Conservation (phyloP, 2,888 invertebrate species). For the Latrodectus hesperus region DNA sequence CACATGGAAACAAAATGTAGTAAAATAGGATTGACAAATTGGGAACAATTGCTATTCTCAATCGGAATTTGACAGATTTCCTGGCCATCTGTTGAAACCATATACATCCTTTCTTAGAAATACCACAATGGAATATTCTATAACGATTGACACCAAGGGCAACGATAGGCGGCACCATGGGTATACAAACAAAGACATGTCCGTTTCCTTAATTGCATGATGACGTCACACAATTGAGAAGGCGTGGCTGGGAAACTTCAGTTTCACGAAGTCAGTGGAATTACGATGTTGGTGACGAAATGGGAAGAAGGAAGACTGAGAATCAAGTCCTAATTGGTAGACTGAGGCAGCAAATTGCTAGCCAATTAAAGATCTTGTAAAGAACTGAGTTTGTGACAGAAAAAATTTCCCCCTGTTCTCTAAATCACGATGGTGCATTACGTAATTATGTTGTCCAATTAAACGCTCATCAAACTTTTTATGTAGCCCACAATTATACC, state of each 20-base stretch:
- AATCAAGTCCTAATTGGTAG: constrained; percentile 53
- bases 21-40: too few species aligned
- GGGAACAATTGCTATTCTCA: too few species aligned
- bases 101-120: too few species aligned
- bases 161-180: neutral
- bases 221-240: constrained; percentile 2
- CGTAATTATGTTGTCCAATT: constrained; percentile 64
- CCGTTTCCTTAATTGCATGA: neutral
- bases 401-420: neutral
- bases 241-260: neutral
- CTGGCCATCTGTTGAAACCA: too few species aligned
- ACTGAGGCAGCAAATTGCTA: constrained; percentile 47
- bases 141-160: constrained; percentile 1
- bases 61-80: too few species aligned
- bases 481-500: constrained; percentile 35
- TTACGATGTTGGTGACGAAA: neutral
- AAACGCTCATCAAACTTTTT: constrained; percentile 31
- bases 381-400: neutral
- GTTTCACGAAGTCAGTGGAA: neutral
- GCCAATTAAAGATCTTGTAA: constrained; percentile 42
- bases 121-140: neutral
- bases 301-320: constrained; percentile 11
- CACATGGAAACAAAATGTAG: too few species aligned
- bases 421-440: constrained; percentile 45
- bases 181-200: constrained; percentile 19